phyloP scores from a whole-genome alignment of 2,888 invertebrate species.

The Sphaerophoria taeniata region DNA sequence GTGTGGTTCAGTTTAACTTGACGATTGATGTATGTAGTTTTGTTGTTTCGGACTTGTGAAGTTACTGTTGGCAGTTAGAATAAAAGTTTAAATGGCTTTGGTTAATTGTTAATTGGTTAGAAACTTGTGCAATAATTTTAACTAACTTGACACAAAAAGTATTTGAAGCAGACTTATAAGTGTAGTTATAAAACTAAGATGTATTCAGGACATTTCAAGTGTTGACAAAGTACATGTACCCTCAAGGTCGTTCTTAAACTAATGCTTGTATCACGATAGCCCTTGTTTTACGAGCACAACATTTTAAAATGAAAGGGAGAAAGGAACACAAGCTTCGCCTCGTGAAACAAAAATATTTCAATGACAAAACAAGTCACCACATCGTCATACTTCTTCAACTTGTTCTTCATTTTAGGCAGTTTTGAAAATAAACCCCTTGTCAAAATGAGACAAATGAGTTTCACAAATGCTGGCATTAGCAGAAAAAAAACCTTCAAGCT shows the following conservation, averaged over 20 bases:
- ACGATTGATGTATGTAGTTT: too few relatives aligned
- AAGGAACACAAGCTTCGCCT: background rate
- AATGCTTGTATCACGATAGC: background rate
- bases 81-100: too few relatives aligned
- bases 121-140: too few relatives aligned
- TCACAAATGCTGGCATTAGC: conserved; percentile 49
- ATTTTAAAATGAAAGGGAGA: conserved; percentile 3
- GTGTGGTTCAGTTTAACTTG: too few relatives aligned
- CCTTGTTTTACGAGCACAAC: conserved; percentile 1
- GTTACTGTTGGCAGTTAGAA: too few relatives aligned
- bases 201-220: background rate
- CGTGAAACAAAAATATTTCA: conserved; percentile 36
- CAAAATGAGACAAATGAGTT: conserved; percentile 59
- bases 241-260: conserved; percentile 21
- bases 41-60: too few relatives aligned
- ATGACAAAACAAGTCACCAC: conserved; percentile 42
- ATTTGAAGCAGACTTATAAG: too few relatives aligned
- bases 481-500: background rate
- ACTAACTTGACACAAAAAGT: too few relatives aligned
- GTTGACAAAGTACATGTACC: conserved; percentile 15
- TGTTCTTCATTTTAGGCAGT: background rate
- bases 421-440: conserved; percentile 47
- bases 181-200: too few relatives aligned
- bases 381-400: background rate
- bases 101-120: too few relatives aligned